Evolutionary conservation across 2,888 invertebrate genomes (phyloP).

Genomic region (Syrphus vitripennis): DNA sequence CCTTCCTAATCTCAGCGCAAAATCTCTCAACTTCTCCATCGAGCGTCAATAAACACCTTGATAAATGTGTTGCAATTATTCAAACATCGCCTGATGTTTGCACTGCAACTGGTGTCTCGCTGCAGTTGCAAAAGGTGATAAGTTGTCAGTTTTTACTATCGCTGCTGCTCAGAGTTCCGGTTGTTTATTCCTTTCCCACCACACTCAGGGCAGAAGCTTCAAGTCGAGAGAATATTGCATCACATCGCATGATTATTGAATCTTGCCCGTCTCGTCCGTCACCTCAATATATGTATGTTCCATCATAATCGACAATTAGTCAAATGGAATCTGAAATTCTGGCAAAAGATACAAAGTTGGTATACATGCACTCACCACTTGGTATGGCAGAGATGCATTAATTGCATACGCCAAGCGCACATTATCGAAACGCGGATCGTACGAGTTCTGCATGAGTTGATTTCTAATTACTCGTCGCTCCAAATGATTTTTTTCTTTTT

Average conservation of each 20-base stretch:
- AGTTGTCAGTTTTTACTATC: slow-evolving; percentile 63
- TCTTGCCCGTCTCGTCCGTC: slow-evolving; percentile 15
- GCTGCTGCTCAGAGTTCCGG: slow-evolving; percentile 46
- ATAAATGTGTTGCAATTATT: slow-evolving; percentile 57
- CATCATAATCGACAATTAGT: slow-evolving; percentile 65
- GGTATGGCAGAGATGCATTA: slow-evolving; percentile 49
- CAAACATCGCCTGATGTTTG: slow-evolving; percentile 1
- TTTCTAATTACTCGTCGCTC: slow-evolving; percentile 73
- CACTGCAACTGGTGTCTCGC: not conserved
- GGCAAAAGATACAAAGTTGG: not conserved
- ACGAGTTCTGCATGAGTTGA: slow-evolving; percentile 73
- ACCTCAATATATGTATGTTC: not conserved
- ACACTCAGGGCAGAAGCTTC: not conserved
- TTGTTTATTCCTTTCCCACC: slow-evolving; percentile 8
- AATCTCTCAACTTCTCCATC: slow-evolving; percentile 22
- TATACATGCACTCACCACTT: not conserved
- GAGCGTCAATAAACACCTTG: slow-evolving; percentile 52
- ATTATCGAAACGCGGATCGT: slow-evolving; percentile 73
- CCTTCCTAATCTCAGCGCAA: slow-evolving; percentile 29
- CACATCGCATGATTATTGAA: slow-evolving; percentile 65
- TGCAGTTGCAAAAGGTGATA: slow-evolving; percentile 26
- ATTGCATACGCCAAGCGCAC: slow-evolving; percentile 58
- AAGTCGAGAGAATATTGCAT: slow-evolving; percentile 30
- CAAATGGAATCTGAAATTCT: slow-evolving; percentile 55
- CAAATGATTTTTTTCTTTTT: slow-evolving; percentile 64